Evolutionary conservation across 2,888 invertebrate genomes (phyloP), one percentile per base, ranked within the genome.

Genomic region (Pachydiplax longipennis): DNA sequence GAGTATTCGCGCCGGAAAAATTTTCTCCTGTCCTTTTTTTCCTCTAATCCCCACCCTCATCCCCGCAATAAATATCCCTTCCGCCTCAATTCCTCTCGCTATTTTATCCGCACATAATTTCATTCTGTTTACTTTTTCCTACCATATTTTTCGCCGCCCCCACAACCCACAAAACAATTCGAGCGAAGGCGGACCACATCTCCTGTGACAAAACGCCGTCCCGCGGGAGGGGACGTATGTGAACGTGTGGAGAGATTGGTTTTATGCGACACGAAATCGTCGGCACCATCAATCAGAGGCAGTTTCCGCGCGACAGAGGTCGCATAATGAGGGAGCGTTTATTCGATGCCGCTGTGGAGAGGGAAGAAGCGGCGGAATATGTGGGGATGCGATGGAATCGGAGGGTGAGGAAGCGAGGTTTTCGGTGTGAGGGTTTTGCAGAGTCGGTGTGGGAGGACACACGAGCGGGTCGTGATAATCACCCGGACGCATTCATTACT

Each of bases 281-380:
- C 87, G 87, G 61, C 61, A 61, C 87, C 58, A 87, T 87, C 87
- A 87, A 87, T 87, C 87, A 87, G 65, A 61, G 87, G 37, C 61
- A 87, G 87, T 37, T 87, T 87, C 87, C 87, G 87, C 25, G 87
- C 87, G 87, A 87, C 87, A 87, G 61, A 87, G 87, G 87, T 87
- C 61, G 87, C 87, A 87, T 87, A 87, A 87, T 87, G 87, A 87
- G 87, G 53, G n/a, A 6, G 53, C 53, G 31, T 53, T 18, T 53
- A 25, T 35, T 53, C 2, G 44, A 48, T 82, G 82, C n/a, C 22
- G 81, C 40, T 18, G 40, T 15, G 81, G 18, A 22, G 81, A 35
- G 15, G 58, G 53, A 35, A 35, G 8, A 8, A 31, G 15, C 15
- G 12, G 37, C 18, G 1, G 81, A 3, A 31, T 31, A 22, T 31